Percentiles rank a stretch among this genome's conserved stretches.
These are phyloP conservation scores for Podarcis lilfordi DNA, from an alignment of 2,797 vertebrate species.

Conservation along the genomic window DNA sequence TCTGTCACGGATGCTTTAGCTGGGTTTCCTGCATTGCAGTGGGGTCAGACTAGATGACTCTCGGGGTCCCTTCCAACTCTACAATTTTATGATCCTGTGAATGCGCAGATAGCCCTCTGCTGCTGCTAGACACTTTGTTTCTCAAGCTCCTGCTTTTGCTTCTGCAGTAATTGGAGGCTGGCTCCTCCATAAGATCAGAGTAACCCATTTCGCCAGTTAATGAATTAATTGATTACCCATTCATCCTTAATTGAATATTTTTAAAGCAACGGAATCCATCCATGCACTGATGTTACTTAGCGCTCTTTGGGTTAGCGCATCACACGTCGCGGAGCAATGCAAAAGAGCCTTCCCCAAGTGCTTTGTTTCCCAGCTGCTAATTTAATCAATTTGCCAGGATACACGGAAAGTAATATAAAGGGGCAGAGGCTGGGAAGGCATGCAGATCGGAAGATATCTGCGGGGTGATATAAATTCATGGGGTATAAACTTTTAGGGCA, in stretches of 20 bases:
- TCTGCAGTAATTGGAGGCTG: not conserved
- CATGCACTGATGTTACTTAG: constrained; percentile 38
- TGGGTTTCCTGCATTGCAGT: no score
- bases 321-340: constrained; percentile 26
- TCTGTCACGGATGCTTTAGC: no score
- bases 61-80: no score
- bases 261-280: constrained; percentile 29
- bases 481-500: constrained; percentile 19
- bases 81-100: no score
- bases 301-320: constrained; percentile 14
- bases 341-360: not conserved
- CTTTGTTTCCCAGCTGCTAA: constrained; percentile 26
- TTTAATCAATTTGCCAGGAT: constrained; percentile 6
- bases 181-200: not conserved
- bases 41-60: no score
- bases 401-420: constrained; percentile 24
- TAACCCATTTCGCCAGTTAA: not conserved
- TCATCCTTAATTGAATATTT: constrained; percentile 57
- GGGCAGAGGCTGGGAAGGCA: constrained; percentile 7
- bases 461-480: not conserved
- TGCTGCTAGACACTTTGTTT: no score
- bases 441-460: constrained; percentile 2
- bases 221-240: not conserved
- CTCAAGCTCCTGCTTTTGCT: not conserved
- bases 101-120: no score